A percentile compares a stretch with the other conserved stretches of the same genome.
phyloP scores from a whole-genome alignment of 1,140 invertebrate genomes.

The Anagrus nilaparvatae region DNA sequence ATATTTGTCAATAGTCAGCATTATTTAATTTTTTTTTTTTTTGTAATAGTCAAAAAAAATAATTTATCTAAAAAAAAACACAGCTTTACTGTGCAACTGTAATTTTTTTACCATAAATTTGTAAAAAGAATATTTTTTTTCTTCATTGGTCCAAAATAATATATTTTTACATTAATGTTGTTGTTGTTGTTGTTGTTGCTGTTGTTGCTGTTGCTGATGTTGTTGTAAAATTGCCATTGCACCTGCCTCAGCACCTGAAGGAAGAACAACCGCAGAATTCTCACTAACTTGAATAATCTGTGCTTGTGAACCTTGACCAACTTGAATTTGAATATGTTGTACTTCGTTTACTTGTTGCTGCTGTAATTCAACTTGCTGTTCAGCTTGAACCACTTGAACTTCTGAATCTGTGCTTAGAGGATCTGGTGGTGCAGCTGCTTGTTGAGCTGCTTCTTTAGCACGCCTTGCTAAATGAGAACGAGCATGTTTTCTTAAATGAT shows the following conservation, averaged over 20 bases:
- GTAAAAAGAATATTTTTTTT: not conserved
- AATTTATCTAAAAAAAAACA: not conserved
- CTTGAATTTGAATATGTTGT: conserved; percentile 31
- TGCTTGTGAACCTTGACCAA: conserved; percentile 37
- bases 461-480: conserved; percentile 62
- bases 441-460: conserved; percentile 47
- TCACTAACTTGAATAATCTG: conserved; percentile 39
- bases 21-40: not conserved
- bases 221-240: conserved; percentile 39
- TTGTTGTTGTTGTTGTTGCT: conserved; percentile 28
- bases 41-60: not conserved
- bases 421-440: too few relatives aligned
- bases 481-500: conserved; percentile 68
- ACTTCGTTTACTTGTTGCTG: conserved; percentile 31
- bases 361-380: conserved; percentile 26
- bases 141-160: not conserved
- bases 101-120: not conserved
- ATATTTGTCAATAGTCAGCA: not conserved
- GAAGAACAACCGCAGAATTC: conserved; percentile 45
- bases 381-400: conserved; percentile 26
- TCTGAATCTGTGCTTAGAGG: conserved; percentile 30
- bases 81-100: not conserved
- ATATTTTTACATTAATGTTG: conserved; percentile 18
- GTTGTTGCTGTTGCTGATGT: conserved; percentile 31
- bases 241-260: conserved; percentile 43